These are phyloP conservation scores for Uloborus plumipes DNA, from an alignment of 2,888 invertebrate genomes.

Conservation along the genomic window DNA sequence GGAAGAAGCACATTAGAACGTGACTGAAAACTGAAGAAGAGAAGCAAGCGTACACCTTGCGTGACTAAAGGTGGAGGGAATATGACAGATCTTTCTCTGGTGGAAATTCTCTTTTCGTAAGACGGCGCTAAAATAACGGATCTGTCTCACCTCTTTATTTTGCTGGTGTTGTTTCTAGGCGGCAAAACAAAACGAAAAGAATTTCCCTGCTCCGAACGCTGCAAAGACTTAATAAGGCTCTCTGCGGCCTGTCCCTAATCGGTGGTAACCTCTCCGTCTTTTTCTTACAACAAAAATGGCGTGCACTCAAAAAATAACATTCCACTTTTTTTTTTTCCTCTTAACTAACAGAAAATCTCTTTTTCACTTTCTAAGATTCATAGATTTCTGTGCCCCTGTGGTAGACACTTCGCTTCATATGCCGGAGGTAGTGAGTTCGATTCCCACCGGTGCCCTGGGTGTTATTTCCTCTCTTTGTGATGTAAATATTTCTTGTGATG, in stretches of 20 bases:
- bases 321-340: no score
- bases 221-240: slow-evolving; percentile 21
- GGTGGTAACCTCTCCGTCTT: no score
- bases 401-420: no score
- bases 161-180: slow-evolving; percentile 27
- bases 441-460: no score
- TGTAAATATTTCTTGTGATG: no score
- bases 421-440: no score
- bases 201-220: slow-evolving; percentile 6
- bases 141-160: slow-evolving; percentile 23
- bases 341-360: no score
- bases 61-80: slow-evolving; percentile 8
- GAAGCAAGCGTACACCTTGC: not conserved
- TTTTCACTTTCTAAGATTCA: no score
- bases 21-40: slow-evolving; percentile 23
- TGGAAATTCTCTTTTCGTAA: slow-evolving; percentile 3
- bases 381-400: no score
- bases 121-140: slow-evolving; percentile 41
- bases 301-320: no score
- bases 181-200: slow-evolving; percentile 2
- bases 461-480: no score
- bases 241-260: not conserved
- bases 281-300: no score
- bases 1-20: slow-evolving; percentile 1
- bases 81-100: slow-evolving; percentile 7